A percentile compares a stretch with the other conserved stretches of the same genome.
phyloP scores from a whole-genome alignment of 2,888 invertebrate genomes.

The Drosophila neotestacea region DNA sequence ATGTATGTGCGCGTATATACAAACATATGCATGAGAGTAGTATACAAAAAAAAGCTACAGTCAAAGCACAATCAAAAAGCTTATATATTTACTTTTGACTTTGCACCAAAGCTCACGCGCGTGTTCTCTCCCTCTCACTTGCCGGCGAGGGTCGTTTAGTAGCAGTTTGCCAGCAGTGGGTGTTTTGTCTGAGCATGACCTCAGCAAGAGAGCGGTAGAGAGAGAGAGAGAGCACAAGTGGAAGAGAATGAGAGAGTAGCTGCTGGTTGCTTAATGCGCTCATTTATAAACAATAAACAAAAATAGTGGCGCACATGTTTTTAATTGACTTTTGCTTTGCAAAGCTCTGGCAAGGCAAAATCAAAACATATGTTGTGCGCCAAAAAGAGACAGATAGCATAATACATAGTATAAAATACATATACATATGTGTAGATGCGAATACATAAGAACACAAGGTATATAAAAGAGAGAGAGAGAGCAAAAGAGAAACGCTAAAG shows the following conservation, averaged over 20 bases:
- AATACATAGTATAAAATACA: slow-evolving; percentile 4
- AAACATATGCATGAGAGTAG: slow-evolving; percentile 23
- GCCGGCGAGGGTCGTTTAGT: slow-evolving; percentile 64
- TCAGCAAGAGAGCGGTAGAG: slow-evolving; percentile 48
- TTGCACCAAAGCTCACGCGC: slow-evolving; percentile 44
- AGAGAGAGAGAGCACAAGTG: neutral
- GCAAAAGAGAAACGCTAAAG: slow-evolving; percentile 23
- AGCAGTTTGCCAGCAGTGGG: slow-evolving; percentile 47
- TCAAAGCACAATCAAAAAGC: slow-evolving; percentile 46
- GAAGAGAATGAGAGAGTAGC: slow-evolving; percentile 15
- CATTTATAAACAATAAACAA: slow-evolving; percentile 81
- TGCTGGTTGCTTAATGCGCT: slow-evolving; percentile 54
- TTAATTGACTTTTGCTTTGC: slow-evolving; percentile 71
- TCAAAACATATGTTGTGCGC: slow-evolving; percentile 67
- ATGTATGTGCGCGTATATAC: slow-evolving; percentile 6
- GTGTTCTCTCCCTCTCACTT: slow-evolving; percentile 22
- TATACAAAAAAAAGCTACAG: slow-evolving; percentile 41
- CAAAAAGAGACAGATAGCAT: slow-evolving; percentile 26
- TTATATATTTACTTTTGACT: slow-evolving; percentile 58
- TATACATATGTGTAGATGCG: slow-evolving; percentile 1
- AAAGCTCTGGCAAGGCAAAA: slow-evolving; percentile 49
- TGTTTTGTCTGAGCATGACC: slow-evolving; percentile 57
- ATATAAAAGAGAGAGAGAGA: slow-evolving; percentile 14
- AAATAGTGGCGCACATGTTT: slow-evolving; percentile 78
- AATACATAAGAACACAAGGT: neutral